Base-by-base conservation (phyloP, 1,140 invertebrate species). In the Euborellia annulipes region DNA sequence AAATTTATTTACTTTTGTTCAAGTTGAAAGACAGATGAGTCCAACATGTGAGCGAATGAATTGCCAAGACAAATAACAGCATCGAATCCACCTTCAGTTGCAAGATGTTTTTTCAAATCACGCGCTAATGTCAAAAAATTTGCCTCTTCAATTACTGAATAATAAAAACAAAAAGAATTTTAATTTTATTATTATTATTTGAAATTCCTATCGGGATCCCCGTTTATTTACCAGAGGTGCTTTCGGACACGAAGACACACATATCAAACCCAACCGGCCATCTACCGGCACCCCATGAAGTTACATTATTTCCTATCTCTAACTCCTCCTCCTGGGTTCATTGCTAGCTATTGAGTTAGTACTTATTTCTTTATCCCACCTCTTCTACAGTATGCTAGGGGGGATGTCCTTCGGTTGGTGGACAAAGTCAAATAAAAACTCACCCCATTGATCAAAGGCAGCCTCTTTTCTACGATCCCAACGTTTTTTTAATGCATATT, bases 11-110 rank as follows among this genome's bases (percentile, higher is more conserved):
- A 79, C 68, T 72, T 83, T 62, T 87, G 83, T 48, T 84, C 78
- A 9, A 75, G 64, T 61, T 85, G 81, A 63, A 87, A 79, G 1
- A 81, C 82, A 51, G 65, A 75, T 36, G 72, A 70, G 55, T 89
- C 85, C 36, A 83, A 71, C 50, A 91, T 72, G 64, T 90, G 86
- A 38, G 86, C 82, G 62, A 90, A 91, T 9, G 85, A 89, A 59
- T 91, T 91, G 45, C 86, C 86, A 27, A 90, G 66, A 55, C 85
- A 90, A 50, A 90, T 82, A 1, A 89, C 79, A 0, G 81, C 82
- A 60, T 86, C 83, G 54, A 85, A 85, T 23, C 73, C 71, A 11
- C 23, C 23, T 27, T 27, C 4, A 11, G 69, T 68, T 0, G 66
- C 69, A 9, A 76, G 60, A 17, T 79, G 60, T 3, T 70, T 55